Evolutionary conservation across 2,797 vertebrate species (phyloP).

Genomic region (Corythornis leucogaster): DNA sequence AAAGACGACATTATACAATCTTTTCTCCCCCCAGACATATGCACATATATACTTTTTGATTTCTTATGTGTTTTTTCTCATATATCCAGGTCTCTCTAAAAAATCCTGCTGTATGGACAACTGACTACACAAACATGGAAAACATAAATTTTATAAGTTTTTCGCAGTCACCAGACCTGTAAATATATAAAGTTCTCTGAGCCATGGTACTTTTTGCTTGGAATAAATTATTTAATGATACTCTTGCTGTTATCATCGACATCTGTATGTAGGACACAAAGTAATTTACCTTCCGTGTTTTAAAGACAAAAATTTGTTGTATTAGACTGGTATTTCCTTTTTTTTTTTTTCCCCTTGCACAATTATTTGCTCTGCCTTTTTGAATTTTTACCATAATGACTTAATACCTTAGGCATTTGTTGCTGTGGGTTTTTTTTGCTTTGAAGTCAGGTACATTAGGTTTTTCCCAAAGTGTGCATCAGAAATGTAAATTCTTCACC

Average conservation of each 20-base stretch:
- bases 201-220: neutral
- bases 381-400: neutral
- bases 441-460: neutral
- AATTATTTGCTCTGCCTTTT: neutral
- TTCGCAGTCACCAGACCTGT: neutral
- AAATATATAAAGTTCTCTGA: neutral
- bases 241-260: neutral
- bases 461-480: neutral
- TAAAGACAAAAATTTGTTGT: neutral
- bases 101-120: neutral
- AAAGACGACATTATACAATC: neutral
- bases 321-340: neutral
- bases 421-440: neutral
- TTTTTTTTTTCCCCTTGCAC: neutral
- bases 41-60: neutral
- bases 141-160: fast-evolving
- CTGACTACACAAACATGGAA: neutral
- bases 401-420: neutral
- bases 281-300: neutral
- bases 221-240: neutral
- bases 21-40: neutral
- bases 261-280: neutral
- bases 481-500: neutral
- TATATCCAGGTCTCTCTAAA: neutral
- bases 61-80: neutral